Percentiles rank a stretch among this genome's conserved stretches.
Conservation (phyloP, 2,888 invertebrate genomes). For the Charanyca ferruginea region DNA sequence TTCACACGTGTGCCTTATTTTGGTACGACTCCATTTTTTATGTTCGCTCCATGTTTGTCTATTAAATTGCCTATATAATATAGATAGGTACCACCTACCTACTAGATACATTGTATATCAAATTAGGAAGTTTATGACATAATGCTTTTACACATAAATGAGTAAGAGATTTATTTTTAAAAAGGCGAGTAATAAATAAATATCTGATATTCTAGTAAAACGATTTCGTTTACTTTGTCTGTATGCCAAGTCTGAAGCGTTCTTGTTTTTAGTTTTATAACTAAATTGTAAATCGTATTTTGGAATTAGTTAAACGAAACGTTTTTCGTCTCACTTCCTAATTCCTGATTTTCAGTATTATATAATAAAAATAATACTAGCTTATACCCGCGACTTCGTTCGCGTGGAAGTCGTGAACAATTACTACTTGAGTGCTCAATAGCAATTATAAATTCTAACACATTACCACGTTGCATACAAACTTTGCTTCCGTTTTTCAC, state of each 20-base stretch:
- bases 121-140: slow-evolving; percentile 46
- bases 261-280: slow-evolving; percentile 23
- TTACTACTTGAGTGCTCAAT: no score
- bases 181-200: slow-evolving; percentile 46
- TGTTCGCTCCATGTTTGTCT: slow-evolving; percentile 8
- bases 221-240: slow-evolving; percentile 31
- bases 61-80: slow-evolving; percentile 8
- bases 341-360: no score
- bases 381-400: no score
- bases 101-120: slow-evolving; percentile 25
- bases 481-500: no score
- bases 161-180: slow-evolving; percentile 48
- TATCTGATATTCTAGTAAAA: slow-evolving; percentile 42
- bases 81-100: no score
- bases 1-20: slow-evolving; percentile 14
- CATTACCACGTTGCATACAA: no score
- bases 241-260: slow-evolving; percentile 8
- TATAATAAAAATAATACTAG: no score
- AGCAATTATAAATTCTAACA: no score
- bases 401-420: no score
- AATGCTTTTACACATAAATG: slow-evolving; percentile 30
- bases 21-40: slow-evolving; percentile 11
- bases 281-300: slow-evolving; percentile 13
- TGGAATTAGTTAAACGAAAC: background rate
- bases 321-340: background rate